Percentiles rank a stretch among this genome's conserved stretches.
Evolutionary conservation across 2,888 invertebrate genomes (phyloP).

Genomic region (Penaeus monodon): DNA sequence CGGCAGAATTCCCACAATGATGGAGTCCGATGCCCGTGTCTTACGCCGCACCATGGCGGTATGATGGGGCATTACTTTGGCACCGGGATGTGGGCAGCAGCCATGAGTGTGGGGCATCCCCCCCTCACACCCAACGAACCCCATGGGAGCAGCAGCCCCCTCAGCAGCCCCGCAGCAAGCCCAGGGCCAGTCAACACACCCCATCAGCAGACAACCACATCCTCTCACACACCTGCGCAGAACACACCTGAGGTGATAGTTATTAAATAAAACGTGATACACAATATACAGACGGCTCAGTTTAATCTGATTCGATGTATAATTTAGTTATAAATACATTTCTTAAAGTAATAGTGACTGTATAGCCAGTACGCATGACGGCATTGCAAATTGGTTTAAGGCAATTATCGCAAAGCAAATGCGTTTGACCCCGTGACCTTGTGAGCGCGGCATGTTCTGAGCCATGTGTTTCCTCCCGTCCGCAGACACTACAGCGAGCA

Average conservation of each 20-base stretch:
- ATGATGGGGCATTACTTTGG: slow-evolving; percentile 62
- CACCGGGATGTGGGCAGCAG: slow-evolving; percentile 39
- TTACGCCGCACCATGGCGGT: slow-evolving; percentile 59
- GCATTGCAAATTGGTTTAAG: too few relatives aligned
- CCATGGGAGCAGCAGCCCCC: slow-evolving; percentile 42
- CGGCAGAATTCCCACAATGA: slow-evolving; percentile 60
- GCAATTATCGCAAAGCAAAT: too few relatives aligned
- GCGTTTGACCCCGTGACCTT: too few relatives aligned
- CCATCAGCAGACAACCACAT: slow-evolving; percentile 54
- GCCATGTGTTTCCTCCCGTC: neutral
- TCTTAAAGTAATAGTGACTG: too few relatives aligned
- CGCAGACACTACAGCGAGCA: slow-evolving; percentile 50
- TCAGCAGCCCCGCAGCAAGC: slow-evolving; percentile 48
- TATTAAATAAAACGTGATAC: too few relatives aligned
- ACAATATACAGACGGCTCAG: too few relatives aligned
- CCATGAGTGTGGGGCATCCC: slow-evolving; percentile 60
- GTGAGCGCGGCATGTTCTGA: neutral
- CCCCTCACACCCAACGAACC: slow-evolving; percentile 47
- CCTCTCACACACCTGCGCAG: slow-evolving; percentile 53
- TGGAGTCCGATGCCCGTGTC: slow-evolving; percentile 60
- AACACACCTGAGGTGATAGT: slow-evolving; percentile 43
- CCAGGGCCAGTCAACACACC: slow-evolving; percentile 31
- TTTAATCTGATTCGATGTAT: too few relatives aligned
- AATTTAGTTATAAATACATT: too few relatives aligned
- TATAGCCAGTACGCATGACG: too few relatives aligned